Evolutionary conservation across 2,113 vertebrate species (phyloP), one percentile per base, ranked within the genome.

Genomic region (Hemicordylus capensis): DNA sequence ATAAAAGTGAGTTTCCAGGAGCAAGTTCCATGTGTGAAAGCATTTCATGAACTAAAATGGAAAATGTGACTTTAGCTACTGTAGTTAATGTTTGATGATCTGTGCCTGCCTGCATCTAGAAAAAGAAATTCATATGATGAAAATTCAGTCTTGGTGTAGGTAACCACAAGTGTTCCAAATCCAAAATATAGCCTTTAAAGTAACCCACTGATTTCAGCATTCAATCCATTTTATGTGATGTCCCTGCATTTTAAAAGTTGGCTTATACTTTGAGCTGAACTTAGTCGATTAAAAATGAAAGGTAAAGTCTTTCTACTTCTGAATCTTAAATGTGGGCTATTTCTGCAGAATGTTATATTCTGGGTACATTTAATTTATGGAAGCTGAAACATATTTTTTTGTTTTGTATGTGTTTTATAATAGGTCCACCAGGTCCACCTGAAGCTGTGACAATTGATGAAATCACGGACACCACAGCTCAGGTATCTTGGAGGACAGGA

Each of bases 401-500:
- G 37, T 51, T 39, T 87, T 37, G 15, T 83, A 11, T 89, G 12
- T 59, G 5, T 91, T 93, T 87, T 92, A 86, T 90, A 80, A 80
- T 94, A 99, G 98, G 98, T 94, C 98, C 99, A 85, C 99, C 99
- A 0, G 97, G 98, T 0, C 98, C 98, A 3, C 99, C 99, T 10
- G 97, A 98, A 92, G 97, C 95, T 37, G 97, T 99, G 94, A 97
- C 97, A 44, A 97, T 99, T 76, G 98, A 99, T 39, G 98, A 98
- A 93, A 98, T 99, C 92, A 98, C 98, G 1, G 98, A 99, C 89
- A 98, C 94, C 88, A 99, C 98, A 0, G 99, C 98, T 17, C 97
- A 98, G 95, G 96, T 99, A 73, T 99, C 98, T 94, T 99, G 99
- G 99, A 97, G 97, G 90, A 97, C 98, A 0, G 99, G 98, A 87